Conservation (phyloP, 2,888 invertebrate genomes). For the Ochropleura leucogaster region DNA sequence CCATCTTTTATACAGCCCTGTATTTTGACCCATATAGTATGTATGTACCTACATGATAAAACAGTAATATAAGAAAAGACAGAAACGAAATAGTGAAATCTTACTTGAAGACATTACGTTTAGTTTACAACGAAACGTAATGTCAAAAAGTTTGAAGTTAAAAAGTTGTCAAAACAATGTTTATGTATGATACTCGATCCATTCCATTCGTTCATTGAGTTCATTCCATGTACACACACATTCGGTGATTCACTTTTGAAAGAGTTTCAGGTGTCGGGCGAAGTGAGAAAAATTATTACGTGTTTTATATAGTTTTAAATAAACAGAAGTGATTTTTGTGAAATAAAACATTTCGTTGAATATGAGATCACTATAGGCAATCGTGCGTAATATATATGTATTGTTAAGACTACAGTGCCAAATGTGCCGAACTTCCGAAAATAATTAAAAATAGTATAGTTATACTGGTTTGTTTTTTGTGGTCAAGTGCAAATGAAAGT, state of each 20-base stretch:
- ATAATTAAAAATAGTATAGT: neutral
- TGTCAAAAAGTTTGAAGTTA: neutral
- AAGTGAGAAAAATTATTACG: neutral
- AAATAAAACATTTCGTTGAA: neutral
- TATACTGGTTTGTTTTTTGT: neutral
- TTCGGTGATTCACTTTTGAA: neutral
- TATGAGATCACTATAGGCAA: neutral
- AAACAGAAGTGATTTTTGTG: neutral
- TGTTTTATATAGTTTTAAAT: neutral
- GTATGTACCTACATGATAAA: no score
- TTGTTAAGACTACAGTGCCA: neutral
- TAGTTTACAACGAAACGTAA: conserved; percentile 16
- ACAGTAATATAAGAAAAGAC: neutral
- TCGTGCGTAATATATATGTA: neutral
- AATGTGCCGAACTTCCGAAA: neutral
- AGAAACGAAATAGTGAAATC: neutral
- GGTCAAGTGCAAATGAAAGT: neutral
- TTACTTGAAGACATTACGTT: no score
- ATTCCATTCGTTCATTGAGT: no score
- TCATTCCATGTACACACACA: no score
- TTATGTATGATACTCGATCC: no score
- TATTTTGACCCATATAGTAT: no score
- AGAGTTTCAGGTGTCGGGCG: neutral
- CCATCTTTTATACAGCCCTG: no score
- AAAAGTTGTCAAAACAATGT: neutral